These are phyloP conservation scores for Nixonia krombeini DNA, from an alignment of 1,140 invertebrate genomes.

Conservation along the genomic window DNA sequence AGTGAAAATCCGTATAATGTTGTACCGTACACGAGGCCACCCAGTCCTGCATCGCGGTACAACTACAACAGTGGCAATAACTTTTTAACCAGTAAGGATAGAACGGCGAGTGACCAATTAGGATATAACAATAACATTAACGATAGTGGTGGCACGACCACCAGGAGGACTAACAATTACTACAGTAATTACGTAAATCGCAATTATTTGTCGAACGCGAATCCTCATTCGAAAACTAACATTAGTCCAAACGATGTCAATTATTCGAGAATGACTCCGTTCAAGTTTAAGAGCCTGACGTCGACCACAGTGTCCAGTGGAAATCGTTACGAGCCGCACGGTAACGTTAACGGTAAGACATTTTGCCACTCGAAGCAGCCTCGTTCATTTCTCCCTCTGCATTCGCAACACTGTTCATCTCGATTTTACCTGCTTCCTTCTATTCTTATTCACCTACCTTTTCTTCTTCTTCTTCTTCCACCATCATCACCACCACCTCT, in stretches of 20 bases:
- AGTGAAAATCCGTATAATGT: conserved; percentile 27
- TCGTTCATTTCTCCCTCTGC: conserved; percentile 27
- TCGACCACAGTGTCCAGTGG: conserved; percentile 56
- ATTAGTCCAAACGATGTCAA: conserved; percentile 58
- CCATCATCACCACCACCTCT: too few species aligned
- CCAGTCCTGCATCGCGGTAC: conserved; percentile 40
- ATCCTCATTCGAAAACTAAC: conserved; percentile 49
- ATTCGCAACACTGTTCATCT: too few species aligned
- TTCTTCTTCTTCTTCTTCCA: too few species aligned
- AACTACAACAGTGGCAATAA: conserved; percentile 56
- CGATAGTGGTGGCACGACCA: conserved; percentile 46
- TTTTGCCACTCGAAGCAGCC: conserved; percentile 47
- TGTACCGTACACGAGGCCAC: conserved; percentile 33
- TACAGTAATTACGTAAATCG: conserved; percentile 51
- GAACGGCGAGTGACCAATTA: conserved; percentile 18
- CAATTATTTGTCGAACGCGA: conserved; percentile 47
- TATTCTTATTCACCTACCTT: too few species aligned
- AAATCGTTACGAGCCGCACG: conserved; percentile 54
- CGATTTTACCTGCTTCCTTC: too few species aligned
- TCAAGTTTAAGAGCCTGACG: conserved; percentile 61
- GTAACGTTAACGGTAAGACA: conserved; percentile 65
- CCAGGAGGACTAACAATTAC: conserved; percentile 50
- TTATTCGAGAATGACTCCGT: conserved; percentile 63
- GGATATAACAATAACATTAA: conserved; percentile 39
- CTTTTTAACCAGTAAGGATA: conserved; percentile 46